Conservation (phyloP, 2,797 vertebrate species). For the Alosa sapidissima region DNA sequence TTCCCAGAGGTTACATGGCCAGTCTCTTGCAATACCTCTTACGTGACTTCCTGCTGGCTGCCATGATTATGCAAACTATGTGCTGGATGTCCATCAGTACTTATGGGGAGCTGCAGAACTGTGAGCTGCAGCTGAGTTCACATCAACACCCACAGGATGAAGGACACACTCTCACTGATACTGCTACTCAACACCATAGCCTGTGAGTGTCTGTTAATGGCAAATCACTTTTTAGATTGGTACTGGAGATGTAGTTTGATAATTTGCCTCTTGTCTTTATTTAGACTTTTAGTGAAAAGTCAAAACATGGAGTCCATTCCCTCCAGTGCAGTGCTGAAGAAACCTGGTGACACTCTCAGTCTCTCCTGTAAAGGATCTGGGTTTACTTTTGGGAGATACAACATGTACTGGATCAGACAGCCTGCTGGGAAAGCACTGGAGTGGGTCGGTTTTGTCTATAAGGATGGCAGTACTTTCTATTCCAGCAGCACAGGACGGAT, state of each 20-base stretch:
- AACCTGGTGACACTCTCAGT: constrained; percentile 38
- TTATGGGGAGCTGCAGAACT: not conserved
- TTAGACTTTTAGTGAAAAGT: too few relatives aligned
- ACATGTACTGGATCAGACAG: not conserved
- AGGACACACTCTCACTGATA: constrained; percentile 39
- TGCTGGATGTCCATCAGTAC: too few relatives aligned
- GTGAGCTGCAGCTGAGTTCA: not conserved
- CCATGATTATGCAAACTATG: too few relatives aligned
- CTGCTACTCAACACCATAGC: not conserved
- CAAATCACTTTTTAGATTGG: too few relatives aligned
- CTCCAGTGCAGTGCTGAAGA: constrained; percentile 25
- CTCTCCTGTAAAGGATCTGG: constrained; percentile 29
- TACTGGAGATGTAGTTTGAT: too few relatives aligned
- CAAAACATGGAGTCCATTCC: constrained; percentile 30
- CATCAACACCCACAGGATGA: constrained; percentile 38
- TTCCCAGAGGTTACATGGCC: too few relatives aligned
- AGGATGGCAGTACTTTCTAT: too few relatives aligned
- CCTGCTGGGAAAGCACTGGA: constrained; percentile 29
- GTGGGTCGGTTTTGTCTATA: constrained; percentile 44
- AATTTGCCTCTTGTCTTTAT: too few relatives aligned
- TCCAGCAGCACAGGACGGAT: too few relatives aligned
- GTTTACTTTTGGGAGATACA: too few relatives aligned
- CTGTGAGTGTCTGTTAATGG: not conserved
- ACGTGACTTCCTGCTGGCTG: too few relatives aligned
- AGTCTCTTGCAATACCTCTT: too few relatives aligned